phyloP scores from a whole-genome alignment of 2,888 invertebrate species.

The Abrostola triplasia region DNA sequence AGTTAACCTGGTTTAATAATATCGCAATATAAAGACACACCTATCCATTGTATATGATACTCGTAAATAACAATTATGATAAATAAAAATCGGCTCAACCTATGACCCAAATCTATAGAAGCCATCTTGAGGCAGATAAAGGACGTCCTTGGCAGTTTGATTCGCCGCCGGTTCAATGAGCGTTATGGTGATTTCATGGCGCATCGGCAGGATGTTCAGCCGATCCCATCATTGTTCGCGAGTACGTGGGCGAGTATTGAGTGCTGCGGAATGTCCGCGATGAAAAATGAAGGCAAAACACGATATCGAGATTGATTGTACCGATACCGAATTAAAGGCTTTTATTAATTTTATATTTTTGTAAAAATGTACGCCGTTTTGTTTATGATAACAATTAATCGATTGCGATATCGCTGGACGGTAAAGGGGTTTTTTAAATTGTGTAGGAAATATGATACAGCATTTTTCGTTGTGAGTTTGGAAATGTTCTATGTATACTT shows the following conservation, averaged over 20 bases:
- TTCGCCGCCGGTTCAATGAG: conserved; percentile 60
- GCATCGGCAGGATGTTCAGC: conserved; percentile 64
- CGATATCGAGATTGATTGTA: conserved; percentile 57
- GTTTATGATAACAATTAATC: conserved; percentile 9
- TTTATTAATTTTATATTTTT: conserved; percentile 56
- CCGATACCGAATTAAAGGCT: conserved; percentile 45
- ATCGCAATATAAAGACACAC: conserved; percentile 13
- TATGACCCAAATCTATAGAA: conserved; percentile 45
- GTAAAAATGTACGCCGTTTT: conserved; percentile 35
- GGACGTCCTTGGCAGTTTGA: conserved; percentile 47
- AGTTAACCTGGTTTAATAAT: neutral
- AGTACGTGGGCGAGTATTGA: conserved; percentile 50
- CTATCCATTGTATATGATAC: conserved; percentile 7
- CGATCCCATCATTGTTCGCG: conserved; percentile 72
- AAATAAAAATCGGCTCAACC: conserved; percentile 31
- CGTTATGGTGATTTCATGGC: conserved; percentile 64
- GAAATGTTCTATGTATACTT: too few relatives aligned
- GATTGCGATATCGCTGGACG: neutral
- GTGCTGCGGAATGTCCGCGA: conserved; percentile 42
- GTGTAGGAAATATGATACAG: too few relatives aligned
- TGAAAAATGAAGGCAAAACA: conserved; percentile 58
- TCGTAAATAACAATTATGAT: conserved; percentile 32
- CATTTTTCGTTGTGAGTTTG: too few relatives aligned
- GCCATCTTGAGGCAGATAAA: conserved; percentile 47
- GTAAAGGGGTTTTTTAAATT: neutral